Evolutionary conservation across 2,888 invertebrate genomes (phyloP).

Genomic region (Leptopilina drosophilae): DNA sequence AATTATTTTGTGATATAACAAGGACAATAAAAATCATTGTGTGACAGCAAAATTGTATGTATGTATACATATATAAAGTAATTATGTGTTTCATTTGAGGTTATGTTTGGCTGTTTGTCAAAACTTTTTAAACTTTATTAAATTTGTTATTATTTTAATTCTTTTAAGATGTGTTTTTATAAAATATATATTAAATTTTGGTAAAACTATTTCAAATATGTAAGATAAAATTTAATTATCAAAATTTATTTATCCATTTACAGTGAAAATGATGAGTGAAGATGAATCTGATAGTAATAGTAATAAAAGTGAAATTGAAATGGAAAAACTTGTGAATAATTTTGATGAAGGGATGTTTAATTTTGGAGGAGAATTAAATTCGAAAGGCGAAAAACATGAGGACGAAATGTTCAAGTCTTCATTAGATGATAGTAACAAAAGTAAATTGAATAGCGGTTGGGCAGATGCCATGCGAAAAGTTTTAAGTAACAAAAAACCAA

Average conservation of each 20-base stretch:
- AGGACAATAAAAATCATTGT: too few species aligned
- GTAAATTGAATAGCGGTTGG: slow-evolving; percentile 83
- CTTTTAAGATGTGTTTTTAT: too few species aligned
- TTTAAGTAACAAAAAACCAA: slow-evolving; percentile 85
- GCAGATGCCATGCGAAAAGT: slow-evolving; percentile 90
- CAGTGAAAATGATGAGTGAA: slow-evolving; percentile 3
- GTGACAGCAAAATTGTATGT: too few species aligned
- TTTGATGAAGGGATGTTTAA: not conserved
- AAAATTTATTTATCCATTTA: not conserved
- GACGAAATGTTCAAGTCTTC: not conserved
- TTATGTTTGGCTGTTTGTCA: too few species aligned
- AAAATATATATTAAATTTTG: too few species aligned
- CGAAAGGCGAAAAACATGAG: not conserved
- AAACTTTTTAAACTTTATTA: too few species aligned
- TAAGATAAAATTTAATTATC: not conserved
- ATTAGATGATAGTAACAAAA: slow-evolving; percentile 34
- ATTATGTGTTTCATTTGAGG: too few species aligned
- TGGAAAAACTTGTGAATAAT: not conserved
- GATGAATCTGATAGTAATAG: not conserved
- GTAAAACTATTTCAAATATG: too few species aligned
- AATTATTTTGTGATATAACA: too few species aligned
- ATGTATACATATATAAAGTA: too few species aligned
- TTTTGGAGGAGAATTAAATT: not conserved
- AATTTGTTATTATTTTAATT: too few species aligned
- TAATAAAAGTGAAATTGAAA: not conserved